Percentiles rank a stretch among this genome's conserved stretches.
Conservation (phyloP, 2,797 vertebrate genomes). For the Spinibarbus caldwelli region DNA sequence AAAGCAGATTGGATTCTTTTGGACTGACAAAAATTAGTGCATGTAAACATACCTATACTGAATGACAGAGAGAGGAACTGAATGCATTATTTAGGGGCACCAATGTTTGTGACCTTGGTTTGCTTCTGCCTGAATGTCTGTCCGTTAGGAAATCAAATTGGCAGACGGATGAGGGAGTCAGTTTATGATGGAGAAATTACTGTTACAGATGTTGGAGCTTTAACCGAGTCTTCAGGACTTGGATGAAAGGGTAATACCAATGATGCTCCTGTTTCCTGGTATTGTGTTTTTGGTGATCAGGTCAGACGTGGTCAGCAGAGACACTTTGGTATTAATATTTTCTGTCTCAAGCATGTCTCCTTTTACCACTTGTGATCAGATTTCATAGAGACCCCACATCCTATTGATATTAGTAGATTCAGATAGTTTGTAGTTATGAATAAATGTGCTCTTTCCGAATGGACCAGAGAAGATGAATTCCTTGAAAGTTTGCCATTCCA, state of each 20-base stretch:
- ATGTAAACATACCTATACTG: neutral
- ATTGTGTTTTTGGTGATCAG: neutral
- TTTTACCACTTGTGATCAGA: neutral
- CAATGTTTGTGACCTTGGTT: neutral
- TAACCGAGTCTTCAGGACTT: too few relatives aligned
- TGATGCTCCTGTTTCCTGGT: neutral
- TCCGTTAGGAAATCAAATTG: neutral
- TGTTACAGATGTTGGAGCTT: too few relatives aligned
- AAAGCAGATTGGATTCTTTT: neutral
- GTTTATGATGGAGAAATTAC: neutral
- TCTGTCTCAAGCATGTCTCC: too few relatives aligned
- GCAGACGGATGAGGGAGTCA: neutral
- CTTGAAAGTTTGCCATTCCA: neutral
- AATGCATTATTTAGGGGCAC: neutral
- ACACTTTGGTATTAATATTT: too few relatives aligned
- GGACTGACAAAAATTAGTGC: neutral
- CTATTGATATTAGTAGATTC: neutral
- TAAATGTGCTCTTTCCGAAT: neutral
- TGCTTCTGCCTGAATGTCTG: neutral
- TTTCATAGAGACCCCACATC: neutral
- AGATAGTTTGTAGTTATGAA: neutral
- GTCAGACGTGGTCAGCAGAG: too few relatives aligned
- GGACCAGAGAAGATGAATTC: neutral
- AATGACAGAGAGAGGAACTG: neutral
- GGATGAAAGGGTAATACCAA: too few relatives aligned